Evolutionary conservation across 2,888 invertebrate genomes (phyloP).

Genomic region (Lasioglossum oenotherae): DNA sequence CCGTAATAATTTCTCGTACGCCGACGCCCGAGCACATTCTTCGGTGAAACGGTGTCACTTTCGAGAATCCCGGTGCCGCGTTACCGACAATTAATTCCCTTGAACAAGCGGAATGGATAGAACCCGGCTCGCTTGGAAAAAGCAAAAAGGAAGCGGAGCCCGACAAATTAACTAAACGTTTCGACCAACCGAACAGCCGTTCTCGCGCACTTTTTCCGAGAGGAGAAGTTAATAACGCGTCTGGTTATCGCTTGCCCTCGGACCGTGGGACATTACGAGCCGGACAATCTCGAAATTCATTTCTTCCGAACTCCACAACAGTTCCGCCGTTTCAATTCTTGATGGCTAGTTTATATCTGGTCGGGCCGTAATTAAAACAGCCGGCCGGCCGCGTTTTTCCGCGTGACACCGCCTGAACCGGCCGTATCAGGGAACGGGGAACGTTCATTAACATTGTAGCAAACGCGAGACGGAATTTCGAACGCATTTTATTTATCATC

Average conservation of each 20-base stretch:
- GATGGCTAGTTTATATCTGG: not conserved
- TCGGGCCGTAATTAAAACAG: not conserved
- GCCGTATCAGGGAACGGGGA: not conserved
- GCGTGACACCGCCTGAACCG: not conserved
- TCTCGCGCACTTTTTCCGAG: not conserved
- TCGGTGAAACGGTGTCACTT: constrained; percentile 30
- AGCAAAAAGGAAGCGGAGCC: not conserved
- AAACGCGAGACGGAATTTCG: too few species aligned
- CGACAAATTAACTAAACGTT: constrained; percentile 9
- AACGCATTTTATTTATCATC: too few species aligned
- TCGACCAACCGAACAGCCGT: not conserved
- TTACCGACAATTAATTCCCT: constrained; percentile 37
- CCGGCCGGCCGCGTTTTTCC: not conserved
- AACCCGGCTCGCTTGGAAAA: not conserved
- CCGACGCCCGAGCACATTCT: constrained; percentile 13
- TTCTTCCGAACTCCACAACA: constrained; percentile 17
- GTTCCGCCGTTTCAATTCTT: not conserved
- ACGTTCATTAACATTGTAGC: too few species aligned
- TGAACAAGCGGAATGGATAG: constrained; percentile 12
- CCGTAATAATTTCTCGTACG: constrained; percentile 41
- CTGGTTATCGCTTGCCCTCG: not conserved
- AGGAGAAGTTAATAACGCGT: constrained; percentile 2
- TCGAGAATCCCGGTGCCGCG: constrained; percentile 24
- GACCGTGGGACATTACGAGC: not conserved
- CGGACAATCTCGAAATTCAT: constrained; percentile 13